Conservation (phyloP, 23 tunicate species). For the Styela plicata region DNA sequence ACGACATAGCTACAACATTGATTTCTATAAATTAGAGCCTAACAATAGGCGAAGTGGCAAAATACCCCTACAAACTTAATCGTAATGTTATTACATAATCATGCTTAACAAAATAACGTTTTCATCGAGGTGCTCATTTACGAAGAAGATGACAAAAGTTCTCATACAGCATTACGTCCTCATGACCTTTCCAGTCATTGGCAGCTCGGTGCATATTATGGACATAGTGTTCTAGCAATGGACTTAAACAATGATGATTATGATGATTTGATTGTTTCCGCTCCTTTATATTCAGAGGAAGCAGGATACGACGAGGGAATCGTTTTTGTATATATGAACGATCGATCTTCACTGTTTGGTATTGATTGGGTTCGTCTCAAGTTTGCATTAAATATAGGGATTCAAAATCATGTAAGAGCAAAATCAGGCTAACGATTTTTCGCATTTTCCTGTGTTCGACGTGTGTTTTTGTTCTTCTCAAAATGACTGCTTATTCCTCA, state of each 20-base stretch:
- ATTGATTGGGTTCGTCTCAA: constrained; percentile 19
- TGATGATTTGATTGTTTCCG: constrained; percentile 35
- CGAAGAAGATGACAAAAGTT: background rate
- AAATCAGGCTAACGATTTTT: too few relatives aligned
- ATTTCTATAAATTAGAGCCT: too few relatives aligned
- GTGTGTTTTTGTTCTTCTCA: too few relatives aligned
- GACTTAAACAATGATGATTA: constrained; percentile 30
- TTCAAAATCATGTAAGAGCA: too few relatives aligned
- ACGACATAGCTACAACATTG: too few relatives aligned
- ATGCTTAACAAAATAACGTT: background rate
- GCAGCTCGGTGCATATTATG: constrained; percentile 38
- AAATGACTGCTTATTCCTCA: too few relatives aligned
- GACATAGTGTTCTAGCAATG: constrained; percentile 26
- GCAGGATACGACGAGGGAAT: constrained; percentile 42
- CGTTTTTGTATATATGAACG: constrained; percentile 39
- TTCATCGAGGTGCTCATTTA: constrained; percentile 11
- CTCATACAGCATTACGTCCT: constrained; percentile 6
- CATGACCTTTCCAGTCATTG: background rate
- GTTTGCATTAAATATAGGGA: too few relatives aligned
- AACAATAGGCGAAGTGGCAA: too few relatives aligned
- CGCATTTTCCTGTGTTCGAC: too few relatives aligned
- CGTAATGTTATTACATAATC: background rate
- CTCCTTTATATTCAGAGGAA: constrained; percentile 28
- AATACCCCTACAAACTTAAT: background rate
- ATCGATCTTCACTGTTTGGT: background rate